Evolutionary conservation across 2,888 invertebrate genomes (phyloP), one percentile per base, ranked within the genome.

Genomic region (Synanthedon andrenaeformis): DNA sequence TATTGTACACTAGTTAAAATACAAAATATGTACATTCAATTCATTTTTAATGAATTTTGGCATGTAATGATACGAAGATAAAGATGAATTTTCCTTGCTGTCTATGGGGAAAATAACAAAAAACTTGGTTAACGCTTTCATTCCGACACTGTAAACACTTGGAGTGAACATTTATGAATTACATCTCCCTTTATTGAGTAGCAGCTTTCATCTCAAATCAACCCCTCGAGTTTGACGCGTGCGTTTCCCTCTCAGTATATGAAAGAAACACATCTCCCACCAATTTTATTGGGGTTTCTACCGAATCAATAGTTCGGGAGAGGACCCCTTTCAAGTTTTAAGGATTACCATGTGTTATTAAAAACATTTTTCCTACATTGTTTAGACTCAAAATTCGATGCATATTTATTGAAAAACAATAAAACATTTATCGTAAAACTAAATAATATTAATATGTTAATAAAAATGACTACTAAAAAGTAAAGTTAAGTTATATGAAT

Each of bases 281-380:
- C 76, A 76, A 76, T 79, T 83, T 82, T 82, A 82, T 82, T 76
- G 76, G 84, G 84, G 84, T 78, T 71, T 71, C 35, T 35, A 35
- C 10, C 70, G 74, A 83, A 82, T 83, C 84, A 79, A 84, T 82
- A 79, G 72, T 64, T 65, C 67, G 66, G 66, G 14, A 13, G 42
- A 72, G 66, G 69, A 68, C 70, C 75, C 74, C 70, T 65, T 70
- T 72, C 69, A 65, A 67, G 72, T 71, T 71, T 70, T 49, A 70
- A 77, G 69, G 63, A 63, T 62, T 54, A 57, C 59, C 35, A 10
- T 10, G 35, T 35, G 35, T 35, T 35, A 35, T 35, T 8, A 35
- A 35, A 28, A 35, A 35, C 10, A 35, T 35, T 10, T 35, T 35
- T 35, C 19, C 3, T 5, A 6, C 28, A 28, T 28, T 1, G 28